Evolutionary conservation across 92 coral and sea anemone species (phyloP), one percentile per base, ranked within the genome.

Genomic region (Palythoa caribaeorum): DNA sequence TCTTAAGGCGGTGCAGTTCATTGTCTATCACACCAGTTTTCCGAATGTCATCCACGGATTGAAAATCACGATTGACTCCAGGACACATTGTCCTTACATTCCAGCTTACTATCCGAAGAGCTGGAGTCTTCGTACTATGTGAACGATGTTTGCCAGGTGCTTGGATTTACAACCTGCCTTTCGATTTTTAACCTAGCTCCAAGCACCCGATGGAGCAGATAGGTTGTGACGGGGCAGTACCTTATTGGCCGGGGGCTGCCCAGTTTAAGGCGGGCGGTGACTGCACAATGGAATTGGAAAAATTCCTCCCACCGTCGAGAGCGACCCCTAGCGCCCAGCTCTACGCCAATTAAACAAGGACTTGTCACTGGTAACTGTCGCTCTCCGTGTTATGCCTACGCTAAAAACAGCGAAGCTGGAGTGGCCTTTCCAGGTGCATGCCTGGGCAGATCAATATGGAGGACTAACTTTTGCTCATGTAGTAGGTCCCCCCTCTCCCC

Each of bases 1-100:
- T 37, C 7, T 28, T 52, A 10, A 71, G 71, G n/a, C 65, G 76
- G 13, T 53, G 47, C 66, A 84, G 88, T 40, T 84, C 88, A 15
- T 68, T 21, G 47, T 72, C 88, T 9, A 21, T 28, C 9, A 51
- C 50, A 44, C 6, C 50, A 44, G 50, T 44, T 44, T 44, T 44
- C 50, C 50, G 50, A 44, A 44, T 5, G 6, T 57, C 73, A 69
- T 63, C 28, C 86, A 66, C 38, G 66, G 16, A 52, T 35, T n/a
- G 35, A 9, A n/a, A 4, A 35, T 17, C 11, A 2, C 38, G 5
- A 9, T 28, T 28, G 38, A 16, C 7, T 0, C 73, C 73, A 8
- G 73, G 73, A 28, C 73, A 68, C 73, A 68, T n/a, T 19, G 76
- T 71, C 77, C 77, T 72, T 2, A 72, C 51, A 35, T 21, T 72